Evolutionary conservation across 2,113 vertebrate genomes (phyloP).

Genomic region (Pygoscelis adeliae): DNA sequence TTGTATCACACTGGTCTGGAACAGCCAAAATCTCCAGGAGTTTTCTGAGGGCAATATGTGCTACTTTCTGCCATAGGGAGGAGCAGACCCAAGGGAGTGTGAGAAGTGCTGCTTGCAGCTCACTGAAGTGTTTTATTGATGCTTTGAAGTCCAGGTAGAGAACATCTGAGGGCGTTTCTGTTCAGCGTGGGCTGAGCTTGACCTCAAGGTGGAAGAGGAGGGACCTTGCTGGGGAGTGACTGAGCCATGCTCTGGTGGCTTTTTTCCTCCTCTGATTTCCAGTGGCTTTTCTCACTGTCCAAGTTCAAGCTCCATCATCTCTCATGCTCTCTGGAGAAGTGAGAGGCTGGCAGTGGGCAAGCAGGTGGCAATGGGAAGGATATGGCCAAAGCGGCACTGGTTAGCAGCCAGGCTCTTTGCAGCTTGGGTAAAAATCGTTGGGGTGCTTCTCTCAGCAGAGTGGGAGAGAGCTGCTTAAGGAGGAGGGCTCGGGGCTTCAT

Average conservation of each 20-base stretch:
- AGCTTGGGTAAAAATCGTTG: not conserved
- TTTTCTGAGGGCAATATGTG: not conserved
- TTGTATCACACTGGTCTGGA: not conserved
- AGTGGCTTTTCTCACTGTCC: not conserved
- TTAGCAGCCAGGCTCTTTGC: not conserved
- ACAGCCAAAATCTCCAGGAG: not conserved
- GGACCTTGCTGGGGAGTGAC: not conserved
- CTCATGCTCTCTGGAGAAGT: not conserved
- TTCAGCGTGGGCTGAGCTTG: not conserved
- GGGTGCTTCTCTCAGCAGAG: not conserved
- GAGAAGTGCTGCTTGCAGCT: not conserved
- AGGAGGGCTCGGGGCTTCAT: not conserved
- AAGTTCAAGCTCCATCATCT: not conserved
- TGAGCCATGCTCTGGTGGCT: not conserved
- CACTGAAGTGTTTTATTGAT: not conserved
- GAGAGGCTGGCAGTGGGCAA: not conserved
- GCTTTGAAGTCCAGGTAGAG: not conserved
- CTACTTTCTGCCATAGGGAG: not conserved
- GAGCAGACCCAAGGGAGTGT: not conserved
- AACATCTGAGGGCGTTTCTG: not conserved
- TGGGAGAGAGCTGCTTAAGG: not conserved
- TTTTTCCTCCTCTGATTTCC: not conserved
- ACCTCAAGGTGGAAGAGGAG: not conserved
- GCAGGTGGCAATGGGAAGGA: not conserved
- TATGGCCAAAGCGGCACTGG: accelerated